Conservation (phyloP, 2,113 vertebrate species). For the Oreochromis tanganicae region DNA sequence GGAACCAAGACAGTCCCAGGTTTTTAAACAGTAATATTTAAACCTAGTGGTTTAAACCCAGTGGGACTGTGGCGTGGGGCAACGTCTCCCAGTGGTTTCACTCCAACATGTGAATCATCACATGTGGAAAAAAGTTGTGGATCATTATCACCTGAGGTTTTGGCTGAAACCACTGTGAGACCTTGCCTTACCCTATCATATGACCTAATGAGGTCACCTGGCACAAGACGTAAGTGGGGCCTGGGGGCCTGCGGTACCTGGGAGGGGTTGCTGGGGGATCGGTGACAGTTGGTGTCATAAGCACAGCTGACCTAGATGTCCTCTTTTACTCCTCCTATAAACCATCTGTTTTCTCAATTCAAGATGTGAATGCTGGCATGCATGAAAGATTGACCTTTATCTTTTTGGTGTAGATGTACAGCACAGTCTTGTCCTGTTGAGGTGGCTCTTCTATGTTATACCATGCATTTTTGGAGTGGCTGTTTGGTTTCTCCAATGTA, state of each 20-base stretch:
- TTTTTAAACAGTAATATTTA: not conserved
- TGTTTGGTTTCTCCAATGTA: not conserved
- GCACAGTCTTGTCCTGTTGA: not conserved
- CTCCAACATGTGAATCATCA: not conserved
- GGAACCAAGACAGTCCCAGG: not conserved
- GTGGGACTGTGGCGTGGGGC: not conserved
- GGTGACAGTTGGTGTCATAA: not conserved
- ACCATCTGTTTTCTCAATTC: not conserved
- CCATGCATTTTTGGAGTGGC: not conserved
- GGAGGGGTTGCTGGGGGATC: not conserved
- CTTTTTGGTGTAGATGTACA: not conserved
- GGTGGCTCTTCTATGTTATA: not conserved
- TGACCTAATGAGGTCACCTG: not conserved
- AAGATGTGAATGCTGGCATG: not conserved
- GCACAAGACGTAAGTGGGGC: not conserved
- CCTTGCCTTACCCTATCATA: not conserved
- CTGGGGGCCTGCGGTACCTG: not conserved
- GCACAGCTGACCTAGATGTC: not conserved
- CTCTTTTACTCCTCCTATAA: not conserved
- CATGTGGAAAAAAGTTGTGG: not conserved
- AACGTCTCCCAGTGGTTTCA: not conserved
- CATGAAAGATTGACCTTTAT: not conserved
- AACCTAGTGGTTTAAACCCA: not conserved
- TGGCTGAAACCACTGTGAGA: not conserved
- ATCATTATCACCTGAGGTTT: not conserved